These are phyloP conservation scores for Drosophila mercatorum DNA, from an alignment of 2,888 invertebrate species.

Conservation along the genomic window DNA sequence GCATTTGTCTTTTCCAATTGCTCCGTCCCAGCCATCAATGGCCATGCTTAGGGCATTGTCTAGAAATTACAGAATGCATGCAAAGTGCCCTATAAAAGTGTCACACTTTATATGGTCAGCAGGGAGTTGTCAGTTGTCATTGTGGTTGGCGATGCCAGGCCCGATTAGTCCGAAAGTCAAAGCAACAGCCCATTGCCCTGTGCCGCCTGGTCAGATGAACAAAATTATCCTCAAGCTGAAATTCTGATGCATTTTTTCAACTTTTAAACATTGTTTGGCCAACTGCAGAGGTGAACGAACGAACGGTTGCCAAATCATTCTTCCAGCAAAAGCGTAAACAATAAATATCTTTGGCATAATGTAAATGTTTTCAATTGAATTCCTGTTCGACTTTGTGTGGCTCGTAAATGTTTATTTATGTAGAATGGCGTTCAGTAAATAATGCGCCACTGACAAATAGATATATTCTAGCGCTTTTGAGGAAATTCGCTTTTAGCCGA, in stretches of 20 bases:
- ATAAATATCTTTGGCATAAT: conserved; percentile 18
- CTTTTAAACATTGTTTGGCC: conserved; percentile 17
- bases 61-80: conserved; percentile 42
- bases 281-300: conserved; percentile 56
- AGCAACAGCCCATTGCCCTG: conserved; percentile 34
- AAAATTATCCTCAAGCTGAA: not conserved
- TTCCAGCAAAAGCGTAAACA: conserved; percentile 27
- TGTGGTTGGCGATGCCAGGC: conserved; percentile 31
- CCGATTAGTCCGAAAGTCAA: conserved; percentile 49
- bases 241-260: not conserved
- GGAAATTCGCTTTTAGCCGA: not conserved
- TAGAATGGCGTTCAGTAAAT: conserved; percentile 45
- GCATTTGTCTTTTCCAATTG: not conserved
- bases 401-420: conserved; percentile 57
- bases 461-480: not conserved
- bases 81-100: conserved; percentile 77
- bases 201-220: conserved; percentile 1
- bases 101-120: conserved; percentile 68
- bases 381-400: conserved; percentile 29
- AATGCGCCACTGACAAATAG: not conserved
- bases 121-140: conserved; percentile 18
- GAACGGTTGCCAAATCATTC: conserved; percentile 45
- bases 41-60: conserved; percentile 3
- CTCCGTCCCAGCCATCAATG: not conserved
- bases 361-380: conserved; percentile 20